phyloP scores from a whole-genome alignment of 2,113 vertebrate genomes.

The Ailurus styani region DNA sequence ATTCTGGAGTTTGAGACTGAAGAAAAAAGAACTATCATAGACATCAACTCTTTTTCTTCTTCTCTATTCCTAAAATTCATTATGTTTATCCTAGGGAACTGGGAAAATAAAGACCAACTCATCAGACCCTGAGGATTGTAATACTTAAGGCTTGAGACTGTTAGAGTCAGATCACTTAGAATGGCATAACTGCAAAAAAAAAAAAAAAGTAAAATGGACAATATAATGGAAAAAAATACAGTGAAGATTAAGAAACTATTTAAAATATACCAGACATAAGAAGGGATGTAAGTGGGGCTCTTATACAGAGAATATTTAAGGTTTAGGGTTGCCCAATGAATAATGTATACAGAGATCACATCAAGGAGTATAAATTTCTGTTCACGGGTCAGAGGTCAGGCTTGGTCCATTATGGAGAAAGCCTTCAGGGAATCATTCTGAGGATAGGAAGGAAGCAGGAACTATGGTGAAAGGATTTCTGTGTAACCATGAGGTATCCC shows the following conservation, averaged over 20 bases:
- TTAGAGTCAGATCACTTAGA: neutral
- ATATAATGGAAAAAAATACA: neutral
- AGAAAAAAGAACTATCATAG: neutral
- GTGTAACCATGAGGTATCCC: neutral
- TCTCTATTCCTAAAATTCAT: neutral
- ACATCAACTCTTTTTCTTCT: neutral
- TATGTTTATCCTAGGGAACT: neutral
- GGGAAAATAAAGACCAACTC: neutral
- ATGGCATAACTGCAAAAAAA: neutral
- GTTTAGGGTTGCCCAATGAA: neutral
- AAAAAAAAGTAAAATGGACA: neutral
- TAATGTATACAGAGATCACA: neutral
- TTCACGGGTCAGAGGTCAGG: neutral
- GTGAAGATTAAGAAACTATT: neutral
- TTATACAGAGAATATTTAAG: neutral
- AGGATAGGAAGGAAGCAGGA: neutral
- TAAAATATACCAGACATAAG: neutral
- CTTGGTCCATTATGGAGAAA: neutral
- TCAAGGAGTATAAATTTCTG: neutral
- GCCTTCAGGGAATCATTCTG: neutral
- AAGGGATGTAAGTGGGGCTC: neutral
- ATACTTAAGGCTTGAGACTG: neutral
- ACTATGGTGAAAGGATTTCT: neutral
- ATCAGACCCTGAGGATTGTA: neutral
- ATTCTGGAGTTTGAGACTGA: neutral